phyloP scores from a whole-genome alignment of 1,140 invertebrate genomes.

The Leptinotarsa defecta region DNA sequence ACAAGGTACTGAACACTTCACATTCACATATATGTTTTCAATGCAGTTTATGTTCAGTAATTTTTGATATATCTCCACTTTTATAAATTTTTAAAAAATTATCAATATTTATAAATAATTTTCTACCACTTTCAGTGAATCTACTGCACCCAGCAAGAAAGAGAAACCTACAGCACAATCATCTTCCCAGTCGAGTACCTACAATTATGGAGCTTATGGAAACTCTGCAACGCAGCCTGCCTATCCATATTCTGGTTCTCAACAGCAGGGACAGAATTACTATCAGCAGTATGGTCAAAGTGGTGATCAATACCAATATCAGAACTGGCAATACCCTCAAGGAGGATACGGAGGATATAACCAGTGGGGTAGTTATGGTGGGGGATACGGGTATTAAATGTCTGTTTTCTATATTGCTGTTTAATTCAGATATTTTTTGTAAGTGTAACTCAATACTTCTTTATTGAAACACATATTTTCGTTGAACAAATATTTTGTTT shows the following conservation, averaged over 20 bases:
- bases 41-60: too few relatives aligned
- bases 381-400: conserved; percentile 50
- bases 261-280: conserved; percentile 61
- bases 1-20: not conserved
- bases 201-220: conserved; percentile 62
- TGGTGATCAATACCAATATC: conserved; percentile 67
- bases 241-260: conserved; percentile 60
- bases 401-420: too few relatives aligned
- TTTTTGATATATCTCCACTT: too few relatives aligned
- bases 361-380: conserved; percentile 66
- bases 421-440: not conserved
- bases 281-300: conserved; percentile 64
- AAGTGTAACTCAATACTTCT: too few relatives aligned
- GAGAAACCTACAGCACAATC: conserved; percentile 57
- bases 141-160: conserved; percentile 44
- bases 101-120: not conserved
- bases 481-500: too few relatives aligned
- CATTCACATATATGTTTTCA: too few relatives aligned
- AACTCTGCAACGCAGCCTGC: conserved; percentile 60
- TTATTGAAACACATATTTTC: too few relatives aligned
- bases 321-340: conserved; percentile 71
- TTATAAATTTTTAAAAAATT: not conserved
- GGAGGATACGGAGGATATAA: conserved; percentile 67
- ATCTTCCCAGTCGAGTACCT: conserved; percentile 54
- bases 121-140: conserved; percentile 27